phyloP scores from a whole-genome alignment of 2,888 invertebrate genomes.

The Drosophila atroscutellata region DNA sequence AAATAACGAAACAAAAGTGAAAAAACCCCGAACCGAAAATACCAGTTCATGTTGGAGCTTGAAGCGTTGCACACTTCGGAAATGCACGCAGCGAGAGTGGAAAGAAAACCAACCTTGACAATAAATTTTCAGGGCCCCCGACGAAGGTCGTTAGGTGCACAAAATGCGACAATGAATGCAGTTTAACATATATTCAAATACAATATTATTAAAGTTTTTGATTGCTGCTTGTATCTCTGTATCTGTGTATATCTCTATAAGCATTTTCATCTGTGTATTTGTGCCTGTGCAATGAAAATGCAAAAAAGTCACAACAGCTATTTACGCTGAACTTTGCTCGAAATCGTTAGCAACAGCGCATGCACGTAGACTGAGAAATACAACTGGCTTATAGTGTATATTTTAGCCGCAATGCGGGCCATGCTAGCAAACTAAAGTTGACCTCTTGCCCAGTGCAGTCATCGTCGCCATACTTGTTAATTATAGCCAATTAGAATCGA shows the following conservation, averaged over 20 bases:
- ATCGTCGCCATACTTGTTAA: conserved; percentile 39
- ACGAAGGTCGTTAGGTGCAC: conserved; percentile 70
- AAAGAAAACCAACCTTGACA: conserved; percentile 73
- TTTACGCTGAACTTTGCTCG: conserved; percentile 73
- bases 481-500: conserved; percentile 43
- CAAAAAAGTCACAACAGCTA: conserved; percentile 58
- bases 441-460: conserved; percentile 61
- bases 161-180: conserved; percentile 69
- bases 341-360: conserved; percentile 45
- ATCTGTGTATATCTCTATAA: conserved; percentile 2
- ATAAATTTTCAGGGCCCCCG: conserved; percentile 73
- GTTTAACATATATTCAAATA: conserved; percentile 50
- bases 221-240: conserved; percentile 5
- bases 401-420: conserved; percentile 33
- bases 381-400: conserved; percentile 25
- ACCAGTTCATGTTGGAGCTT: conserved; percentile 74
- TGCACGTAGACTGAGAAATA: conserved; percentile 15
- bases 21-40: conserved; percentile 62
- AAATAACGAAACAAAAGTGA: conserved; percentile 17
- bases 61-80: conserved; percentile 65
- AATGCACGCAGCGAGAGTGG: conserved; percentile 60
- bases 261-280: conserved; percentile 15
- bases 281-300: conserved; percentile 51
- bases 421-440: conserved; percentile 51
- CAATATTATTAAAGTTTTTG: conserved; percentile 42